Evolutionary conservation across 2,113 vertebrate genomes (phyloP).

Genomic region (Ciconia stormi): DNA sequence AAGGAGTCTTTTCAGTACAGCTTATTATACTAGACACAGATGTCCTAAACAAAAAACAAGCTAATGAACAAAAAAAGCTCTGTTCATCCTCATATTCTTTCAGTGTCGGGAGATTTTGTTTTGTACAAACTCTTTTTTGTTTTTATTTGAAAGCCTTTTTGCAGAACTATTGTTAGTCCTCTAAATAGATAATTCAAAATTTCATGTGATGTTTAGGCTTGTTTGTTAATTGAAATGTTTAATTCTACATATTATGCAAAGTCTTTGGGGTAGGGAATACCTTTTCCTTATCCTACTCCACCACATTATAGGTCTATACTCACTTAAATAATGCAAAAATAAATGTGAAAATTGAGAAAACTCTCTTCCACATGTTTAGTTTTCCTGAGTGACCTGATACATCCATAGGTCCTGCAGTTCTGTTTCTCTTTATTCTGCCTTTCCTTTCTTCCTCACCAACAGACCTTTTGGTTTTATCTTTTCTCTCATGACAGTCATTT

Average conservation of each 20-base stretch:
- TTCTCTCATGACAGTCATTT: not conserved
- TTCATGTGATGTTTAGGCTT: not conserved
- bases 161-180: not conserved
- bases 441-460: not conserved
- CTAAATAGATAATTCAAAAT: not conserved
- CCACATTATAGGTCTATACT: not conserved
- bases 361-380: not conserved
- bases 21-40: not conserved
- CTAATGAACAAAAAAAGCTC: not conserved
- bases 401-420: not conserved
- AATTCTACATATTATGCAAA: not conserved
- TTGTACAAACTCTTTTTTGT: slow-evolving; percentile 14
- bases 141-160: not conserved
- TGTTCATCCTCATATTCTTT: not conserved
- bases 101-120: not conserved
- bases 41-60: slow-evolving; percentile 7
- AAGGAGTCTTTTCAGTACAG: not conserved
- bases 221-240: not conserved
- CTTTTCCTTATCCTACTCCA: not conserved
- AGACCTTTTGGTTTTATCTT: not conserved
- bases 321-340: not conserved
- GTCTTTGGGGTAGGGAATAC: not conserved
- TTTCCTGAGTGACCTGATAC: not conserved
- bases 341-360: not conserved
- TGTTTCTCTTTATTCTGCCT: not conserved